Base-by-base conservation (phyloP, 2,888 invertebrate species). In the Lithosia quadra region DNA sequence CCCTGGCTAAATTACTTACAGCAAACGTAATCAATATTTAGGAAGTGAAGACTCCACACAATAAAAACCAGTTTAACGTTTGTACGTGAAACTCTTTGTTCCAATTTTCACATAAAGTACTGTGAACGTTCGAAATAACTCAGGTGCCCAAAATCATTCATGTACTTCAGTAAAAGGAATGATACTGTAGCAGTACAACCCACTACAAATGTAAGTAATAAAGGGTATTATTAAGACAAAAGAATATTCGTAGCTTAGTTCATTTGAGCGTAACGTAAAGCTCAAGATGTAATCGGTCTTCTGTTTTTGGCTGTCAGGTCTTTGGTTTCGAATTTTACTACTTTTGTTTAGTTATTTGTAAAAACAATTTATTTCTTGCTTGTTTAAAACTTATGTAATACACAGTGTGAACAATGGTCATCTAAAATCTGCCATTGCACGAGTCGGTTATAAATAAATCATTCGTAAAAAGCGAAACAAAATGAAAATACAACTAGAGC, bases 1-100 rank as follows among this genome's bases (percentile, higher is more conserved):
- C 61, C 15, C 10, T 28, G 18, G 4, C 33, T 21, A 55, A 66
- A 62, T 49, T 9, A 39, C 22, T 62, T 33, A 65, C 28, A 56
- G 56, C 24, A 13, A 56, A 56, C 15, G 58, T n/a, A 10, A 34
- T 58, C 58, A 33, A 58, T 33, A 33, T 33, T 58, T 21, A 34
- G 58, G n/a, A 58, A 58, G 28, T 58, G 33, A 58, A 56, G 24
- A 24, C 24, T 15, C 15, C 56, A 28, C 24, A 28, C 24, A 15
- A 24, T 56, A 56, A 56, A 56, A 24, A 24, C 24, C 7, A 13
- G 13, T 5, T 13, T 55, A 21, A 24, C 56, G 5, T 56, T 56
- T 24, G 15, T 28, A 24, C 13, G 22, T 28, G 22, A 15, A 56
- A 15, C 10, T 62, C n/a, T 28, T 60, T 39, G 28, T 24, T 13